Evolutionary conservation across 1,140 invertebrate genomes (phyloP).

Genomic region (Phenacoccus solenopsis): DNA sequence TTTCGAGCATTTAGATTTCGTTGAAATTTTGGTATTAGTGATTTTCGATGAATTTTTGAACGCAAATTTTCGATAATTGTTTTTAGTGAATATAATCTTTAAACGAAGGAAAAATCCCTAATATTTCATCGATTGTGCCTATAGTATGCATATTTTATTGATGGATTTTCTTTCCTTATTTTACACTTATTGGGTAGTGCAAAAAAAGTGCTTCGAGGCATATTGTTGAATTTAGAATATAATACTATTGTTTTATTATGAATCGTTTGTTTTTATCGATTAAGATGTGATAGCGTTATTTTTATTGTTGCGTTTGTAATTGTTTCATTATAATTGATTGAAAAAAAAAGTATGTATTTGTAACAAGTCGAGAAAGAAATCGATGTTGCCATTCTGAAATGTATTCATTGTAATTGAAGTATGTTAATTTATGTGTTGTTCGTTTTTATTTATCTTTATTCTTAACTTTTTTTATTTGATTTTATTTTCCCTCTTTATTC

Average conservation of each 20-base stretch:
- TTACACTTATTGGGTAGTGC: not conserved
- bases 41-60: too few relatives aligned
- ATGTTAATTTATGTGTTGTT: not conserved
- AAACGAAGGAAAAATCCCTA: not conserved
- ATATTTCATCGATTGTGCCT: not conserved
- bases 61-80: too few relatives aligned
- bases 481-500: not conserved
- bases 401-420: not conserved
- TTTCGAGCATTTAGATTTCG: not conserved
- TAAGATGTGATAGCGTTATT: constrained; percentile 2
- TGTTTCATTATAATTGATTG: not conserved
- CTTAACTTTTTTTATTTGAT: not conserved
- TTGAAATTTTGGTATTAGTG: not conserved
- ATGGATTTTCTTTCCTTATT: not conserved
- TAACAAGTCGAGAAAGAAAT: not conserved
- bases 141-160: not conserved
- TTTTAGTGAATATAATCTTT: too few relatives aligned
- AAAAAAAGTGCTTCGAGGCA: not conserved
- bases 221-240: not conserved
- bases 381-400: not conserved
- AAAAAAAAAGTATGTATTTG: too few relatives aligned
- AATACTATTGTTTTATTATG: not conserved
- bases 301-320: not conserved
- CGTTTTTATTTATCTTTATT: not conserved
- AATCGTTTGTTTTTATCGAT: not conserved